Conservation (phyloP, 2,797 vertebrate genomes). For the Platalea minor region DNA sequence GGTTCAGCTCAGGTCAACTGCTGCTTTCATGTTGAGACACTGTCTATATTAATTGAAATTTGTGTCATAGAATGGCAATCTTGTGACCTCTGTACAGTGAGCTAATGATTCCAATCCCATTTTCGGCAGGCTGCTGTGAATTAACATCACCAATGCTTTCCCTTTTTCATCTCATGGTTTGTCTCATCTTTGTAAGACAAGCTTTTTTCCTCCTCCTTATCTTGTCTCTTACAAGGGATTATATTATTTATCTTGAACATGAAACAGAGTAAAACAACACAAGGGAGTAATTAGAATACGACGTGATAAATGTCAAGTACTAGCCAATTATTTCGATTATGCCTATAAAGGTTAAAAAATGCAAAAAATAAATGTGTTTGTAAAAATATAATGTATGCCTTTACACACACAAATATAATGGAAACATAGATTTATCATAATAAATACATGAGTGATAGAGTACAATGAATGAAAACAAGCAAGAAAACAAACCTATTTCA, state of each 20-base stretch:
- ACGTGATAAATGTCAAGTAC: not conserved
- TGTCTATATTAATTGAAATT: slow-evolving; percentile 34
- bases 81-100: not conserved
- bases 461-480: not conserved
- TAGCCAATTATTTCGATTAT: not conserved
- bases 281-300: not conserved
- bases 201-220: not conserved
- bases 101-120: not conserved
- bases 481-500: not conserved
- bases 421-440: not conserved
- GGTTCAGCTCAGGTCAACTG: slow-evolving; percentile 38
- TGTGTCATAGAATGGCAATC: not conserved
- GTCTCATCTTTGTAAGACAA: not conserved
- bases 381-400: not conserved
- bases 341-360: not conserved
- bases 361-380: not conserved
- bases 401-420: not conserved
- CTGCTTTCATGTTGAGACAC: not conserved
- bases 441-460: not conserved
- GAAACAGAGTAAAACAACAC: not conserved
- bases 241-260: not conserved
- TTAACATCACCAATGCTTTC: not conserved
- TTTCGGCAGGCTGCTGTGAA: not conserved
- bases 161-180: not conserved
- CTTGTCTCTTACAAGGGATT: not conserved